A percentile compares a stretch with the other conserved stretches of the same genome.
Evolutionary conservation across 2,797 vertebrate genomes (phyloP).

Genomic region (Catharus ustulatus): DNA sequence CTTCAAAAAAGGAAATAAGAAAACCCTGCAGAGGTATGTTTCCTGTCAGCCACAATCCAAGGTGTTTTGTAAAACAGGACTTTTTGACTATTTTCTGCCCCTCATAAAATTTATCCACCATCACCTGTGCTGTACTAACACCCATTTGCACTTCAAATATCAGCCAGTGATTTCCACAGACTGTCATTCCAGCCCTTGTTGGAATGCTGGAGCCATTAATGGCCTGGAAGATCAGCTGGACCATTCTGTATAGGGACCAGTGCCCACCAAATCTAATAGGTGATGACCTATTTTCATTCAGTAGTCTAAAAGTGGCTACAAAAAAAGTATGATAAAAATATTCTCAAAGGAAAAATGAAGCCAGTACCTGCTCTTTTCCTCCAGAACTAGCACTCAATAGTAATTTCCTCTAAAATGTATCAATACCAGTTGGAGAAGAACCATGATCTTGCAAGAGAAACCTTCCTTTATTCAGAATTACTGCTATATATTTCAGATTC

Average conservation of each 20-base stretch:
- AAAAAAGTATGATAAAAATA: not conserved
- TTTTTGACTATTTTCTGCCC: not conserved
- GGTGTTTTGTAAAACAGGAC: not conserved
- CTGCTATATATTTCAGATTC: not conserved
- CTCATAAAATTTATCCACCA: not conserved
- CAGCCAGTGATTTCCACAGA: not conserved
- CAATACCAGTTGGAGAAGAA: not conserved
- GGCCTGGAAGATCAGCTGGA: not conserved
- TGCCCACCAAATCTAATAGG: not conserved
- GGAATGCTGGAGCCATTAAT: not conserved
- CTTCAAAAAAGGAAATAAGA: not conserved
- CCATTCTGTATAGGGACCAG: not conserved
- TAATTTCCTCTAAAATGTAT: not conserved
- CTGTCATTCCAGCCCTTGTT: not conserved
- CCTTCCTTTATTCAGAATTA: not conserved
- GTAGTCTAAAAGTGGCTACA: not conserved
- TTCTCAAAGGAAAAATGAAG: not conserved
- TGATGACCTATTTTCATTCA: not conserved
- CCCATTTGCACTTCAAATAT: not conserved
- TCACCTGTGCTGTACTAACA: no score
- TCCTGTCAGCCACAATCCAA: not conserved
- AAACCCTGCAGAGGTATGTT: not conserved
- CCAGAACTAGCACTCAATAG: not conserved
- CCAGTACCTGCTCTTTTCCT: not conserved
- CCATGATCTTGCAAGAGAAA: not conserved